phyloP scores from a whole-genome alignment of 2,888 invertebrate species.

The Oscheius myriophilus region DNA sequence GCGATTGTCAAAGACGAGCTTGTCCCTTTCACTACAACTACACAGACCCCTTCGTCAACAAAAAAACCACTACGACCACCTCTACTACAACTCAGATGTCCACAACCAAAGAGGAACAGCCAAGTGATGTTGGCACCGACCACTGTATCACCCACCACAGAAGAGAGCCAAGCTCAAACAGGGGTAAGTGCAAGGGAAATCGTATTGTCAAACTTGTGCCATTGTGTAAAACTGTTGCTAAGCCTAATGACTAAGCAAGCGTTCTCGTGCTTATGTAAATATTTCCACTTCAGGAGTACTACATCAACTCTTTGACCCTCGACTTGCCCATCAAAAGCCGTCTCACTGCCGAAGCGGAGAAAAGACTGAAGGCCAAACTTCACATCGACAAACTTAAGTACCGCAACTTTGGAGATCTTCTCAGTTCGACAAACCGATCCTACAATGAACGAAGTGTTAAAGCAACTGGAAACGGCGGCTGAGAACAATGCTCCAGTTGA shows the following conservation, averaged over 20 bases:
- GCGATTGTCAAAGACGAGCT: too few relatives aligned
- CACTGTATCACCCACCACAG: too few relatives aligned
- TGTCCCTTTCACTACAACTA: not conserved
- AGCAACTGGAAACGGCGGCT: slow-evolving; percentile 35
- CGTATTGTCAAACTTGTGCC: too few relatives aligned
- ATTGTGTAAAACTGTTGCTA: too few relatives aligned
- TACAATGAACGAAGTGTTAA: slow-evolving; percentile 33
- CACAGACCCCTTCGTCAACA: not conserved
- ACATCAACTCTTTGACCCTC: slow-evolving; percentile 24
- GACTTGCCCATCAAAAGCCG: slow-evolving; percentile 20
- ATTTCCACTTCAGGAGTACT: slow-evolving; percentile 10
- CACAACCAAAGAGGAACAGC: too few relatives aligned
- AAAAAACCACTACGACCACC: not conserved
- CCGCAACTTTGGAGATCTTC: slow-evolving; percentile 9
- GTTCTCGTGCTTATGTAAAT: too few relatives aligned
- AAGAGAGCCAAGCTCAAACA: too few relatives aligned
- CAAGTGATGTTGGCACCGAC: too few relatives aligned
- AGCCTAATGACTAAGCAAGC: too few relatives aligned
- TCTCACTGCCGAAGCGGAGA: slow-evolving; percentile 24
- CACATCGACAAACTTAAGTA: slow-evolving; percentile 21
- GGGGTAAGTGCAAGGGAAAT: too few relatives aligned
- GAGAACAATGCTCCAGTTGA: slow-evolving; percentile 41
- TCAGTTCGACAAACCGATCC: slow-evolving; percentile 8
- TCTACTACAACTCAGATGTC: too few relatives aligned
- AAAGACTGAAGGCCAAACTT: slow-evolving; percentile 2